Evolutionary conservation across 2,113 vertebrate species (phyloP), one percentile per base, ranked within the genome.

Genomic region (Protomyctophum bolini): DNA sequence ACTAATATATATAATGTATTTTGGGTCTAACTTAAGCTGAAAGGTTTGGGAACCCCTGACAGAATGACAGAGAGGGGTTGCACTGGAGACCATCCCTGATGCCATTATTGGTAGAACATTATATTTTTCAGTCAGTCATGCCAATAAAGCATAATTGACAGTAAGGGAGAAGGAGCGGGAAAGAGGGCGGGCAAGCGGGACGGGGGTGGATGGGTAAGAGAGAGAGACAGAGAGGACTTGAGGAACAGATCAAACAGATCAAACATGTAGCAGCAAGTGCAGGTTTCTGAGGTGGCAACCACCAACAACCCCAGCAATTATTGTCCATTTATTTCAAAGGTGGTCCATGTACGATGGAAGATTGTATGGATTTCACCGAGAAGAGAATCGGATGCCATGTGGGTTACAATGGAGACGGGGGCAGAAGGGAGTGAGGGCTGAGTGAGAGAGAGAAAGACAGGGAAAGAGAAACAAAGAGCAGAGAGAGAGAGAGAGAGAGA

Each of bases 291-390:
- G 67, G 75, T 61, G 67, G 76, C 82, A 83, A 78, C 68, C 73
- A 46, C 77, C 57, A 65, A 75, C 62, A 59, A 62, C 77, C 12
- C 3, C 58, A 29, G 56, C 69, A 76, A 80, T 81, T 87, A 66
- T 46, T 61, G 73, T 62, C 61, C 51, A 49, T 85, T 83, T 67
- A 77, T 83, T 75, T 83, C 60, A 76, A 72, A 72, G 58, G 51
- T 75, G 75, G 68, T 76, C 79, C 71, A 75, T 10, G 14, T 66
- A 41, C 58, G 61, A 68, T 52, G 68, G 66, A 52, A 48, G 54
- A 56, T 21, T 62, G 72, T 61, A 69, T 74, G 8, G 58, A 52
- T 69, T 80, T 81, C 68, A 73, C 70, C 63, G 3, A 15, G 47
- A 63, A 10, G 77, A 77, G 74, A 83, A 77, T 66, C 64, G 8